Conservation (phyloP, 2,797 vertebrate genomes). For the Syngnathus rostellatus region DNA sequence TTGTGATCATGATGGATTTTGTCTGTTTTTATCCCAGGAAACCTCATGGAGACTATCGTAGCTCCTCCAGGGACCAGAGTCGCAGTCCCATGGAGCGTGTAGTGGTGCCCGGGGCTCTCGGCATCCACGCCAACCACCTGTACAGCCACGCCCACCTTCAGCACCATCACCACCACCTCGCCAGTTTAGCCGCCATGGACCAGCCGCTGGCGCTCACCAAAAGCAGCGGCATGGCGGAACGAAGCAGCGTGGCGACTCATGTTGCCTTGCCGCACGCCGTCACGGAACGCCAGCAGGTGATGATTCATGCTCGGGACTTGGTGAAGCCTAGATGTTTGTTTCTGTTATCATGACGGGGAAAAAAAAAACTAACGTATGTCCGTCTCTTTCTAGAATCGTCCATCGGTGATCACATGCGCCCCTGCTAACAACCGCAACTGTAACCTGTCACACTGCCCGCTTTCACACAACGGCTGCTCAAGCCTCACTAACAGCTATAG, state of each 20-base stretch:
- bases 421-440: conserved; percentile 86
- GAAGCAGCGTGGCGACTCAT: conserved; percentile 48
- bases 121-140: conserved; percentile 78
- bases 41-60: conserved; percentile 86
- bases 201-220: conserved; percentile 98
- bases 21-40: conserved; percentile 60
- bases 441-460: conserved; percentile 88
- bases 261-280: conserved; percentile 56
- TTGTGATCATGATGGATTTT: no score
- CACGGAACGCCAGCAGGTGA: conserved; percentile 90
- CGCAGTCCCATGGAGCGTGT: conserved; percentile 88
- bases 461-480: conserved; percentile 70
- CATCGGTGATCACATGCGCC: conserved; percentile 93
- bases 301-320: not conserved
- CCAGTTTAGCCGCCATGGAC: conserved; percentile 81
- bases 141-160: conserved; percentile 65
- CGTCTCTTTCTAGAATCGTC: conserved; percentile 79
- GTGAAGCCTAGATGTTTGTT: not conserved
- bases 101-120: conserved; percentile 69
- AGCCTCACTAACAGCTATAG: conserved; percentile 76
- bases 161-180: conserved; percentile 71
- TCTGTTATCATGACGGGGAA: not conserved
- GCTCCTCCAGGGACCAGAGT: conserved; percentile 79
- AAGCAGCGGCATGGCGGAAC: conserved; percentile 78
- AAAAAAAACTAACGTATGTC: not conserved